Base-by-base conservation (phyloP, 2,888 invertebrate genomes). In the Cabera pusaria region DNA sequence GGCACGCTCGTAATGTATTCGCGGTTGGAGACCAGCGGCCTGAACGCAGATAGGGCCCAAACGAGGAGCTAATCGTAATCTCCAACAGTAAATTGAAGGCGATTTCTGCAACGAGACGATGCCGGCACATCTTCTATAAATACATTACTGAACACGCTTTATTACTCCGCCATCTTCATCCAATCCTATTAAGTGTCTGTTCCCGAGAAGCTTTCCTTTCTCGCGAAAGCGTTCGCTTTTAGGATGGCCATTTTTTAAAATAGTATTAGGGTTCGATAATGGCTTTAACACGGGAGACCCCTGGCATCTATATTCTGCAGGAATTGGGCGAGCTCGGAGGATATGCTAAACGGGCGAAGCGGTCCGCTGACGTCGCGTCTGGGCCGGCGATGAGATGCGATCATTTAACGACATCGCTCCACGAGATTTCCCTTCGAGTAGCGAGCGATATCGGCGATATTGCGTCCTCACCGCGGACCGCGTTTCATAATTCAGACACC, bases 101-200 rank as follows among this genome's bases (percentile, higher is more conserved):
- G 74, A 80, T 73, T 73, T 64, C 61, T 64, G 71, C 70, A 70
- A 58, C 64, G 67, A 61, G 58, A 62, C 66, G 62, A 61, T 67
- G 70, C 62, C 68, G 67, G 72, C 67, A 73, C 65, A 74, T 77
- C 76, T 72, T 70, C 75, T 73, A 80, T 85, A 87, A 85, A 85
- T 81, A 85, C 82, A 84, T 86, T 87, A 86, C 63, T 53, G 81
- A 83, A 87, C 85, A 84, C 82, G 83, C 76, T 84, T 86, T 86
- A 84, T 85, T 84, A 86, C 86, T 86, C 67, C 65, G 74, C 83
- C 78, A 78, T 83, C 83, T 78, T 81, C 76, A 78, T 84, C 79
- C 82, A 84, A 88, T 88, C 85, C 82, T 82, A 82, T 87, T 87
- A 85, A 78, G 77, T 72, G 77, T 75, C 76, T 75, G 76, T 75